phyloP scores from a whole-genome alignment of 2,113 vertebrate genomes.

The Ceuthmochares aereus region DNA sequence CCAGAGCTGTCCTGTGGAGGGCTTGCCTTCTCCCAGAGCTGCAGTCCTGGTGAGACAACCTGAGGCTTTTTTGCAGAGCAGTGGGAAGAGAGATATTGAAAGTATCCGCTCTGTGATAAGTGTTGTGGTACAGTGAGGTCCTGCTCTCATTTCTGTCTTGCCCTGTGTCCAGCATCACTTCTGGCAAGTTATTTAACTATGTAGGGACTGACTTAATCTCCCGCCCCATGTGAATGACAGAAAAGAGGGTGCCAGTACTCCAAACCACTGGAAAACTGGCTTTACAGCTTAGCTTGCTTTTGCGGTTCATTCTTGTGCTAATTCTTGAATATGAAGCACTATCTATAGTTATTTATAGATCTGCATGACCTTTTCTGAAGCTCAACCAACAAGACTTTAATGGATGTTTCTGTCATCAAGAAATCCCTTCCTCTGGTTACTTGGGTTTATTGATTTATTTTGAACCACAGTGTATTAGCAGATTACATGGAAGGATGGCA shows the following conservation, averaged over 20 bases:
- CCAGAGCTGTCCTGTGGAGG: background rate
- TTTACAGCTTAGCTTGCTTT: background rate
- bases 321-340: background rate
- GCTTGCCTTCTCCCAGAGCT: background rate
- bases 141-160: background rate
- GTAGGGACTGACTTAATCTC: background rate
- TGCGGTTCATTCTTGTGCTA: background rate
- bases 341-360: background rate
- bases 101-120: background rate
- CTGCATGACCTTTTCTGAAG: background rate
- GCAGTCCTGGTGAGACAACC: background rate
- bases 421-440: background rate
- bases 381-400: background rate
- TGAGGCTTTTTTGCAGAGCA: background rate
- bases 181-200: background rate
- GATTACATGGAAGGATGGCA: background rate
- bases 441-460: constrained; percentile 1
- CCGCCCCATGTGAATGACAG: background rate
- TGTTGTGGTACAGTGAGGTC: background rate
- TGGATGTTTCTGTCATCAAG: background rate
- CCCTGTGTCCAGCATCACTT: background rate
- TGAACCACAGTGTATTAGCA: background rate
- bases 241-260: background rate
- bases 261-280: background rate
- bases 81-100: background rate